Conservation (phyloP, 2,888 invertebrate genomes). For the Sarcophaga variegata region DNA sequence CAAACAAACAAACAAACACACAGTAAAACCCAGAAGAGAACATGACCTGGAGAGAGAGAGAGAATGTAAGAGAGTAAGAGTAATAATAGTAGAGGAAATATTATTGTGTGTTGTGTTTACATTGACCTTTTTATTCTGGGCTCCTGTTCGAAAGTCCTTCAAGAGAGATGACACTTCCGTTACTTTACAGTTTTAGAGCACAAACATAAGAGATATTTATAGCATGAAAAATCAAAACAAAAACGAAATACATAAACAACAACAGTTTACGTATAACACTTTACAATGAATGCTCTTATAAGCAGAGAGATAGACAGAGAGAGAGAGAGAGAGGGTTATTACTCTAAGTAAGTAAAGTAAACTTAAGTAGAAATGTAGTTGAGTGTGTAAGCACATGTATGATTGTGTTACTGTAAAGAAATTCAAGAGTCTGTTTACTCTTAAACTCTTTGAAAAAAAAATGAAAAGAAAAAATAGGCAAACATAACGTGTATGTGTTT, state of each 20-base stretch:
- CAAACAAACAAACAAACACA: background rate
- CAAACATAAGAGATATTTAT: slow-evolving; percentile 58
- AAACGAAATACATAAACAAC: background rate
- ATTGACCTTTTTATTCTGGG: slow-evolving; percentile 58
- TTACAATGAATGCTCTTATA: background rate
- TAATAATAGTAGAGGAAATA: background rate
- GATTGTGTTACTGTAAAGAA: background rate
- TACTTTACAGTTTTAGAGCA: background rate
- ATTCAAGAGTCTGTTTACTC: background rate
- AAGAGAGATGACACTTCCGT: slow-evolving; percentile 72
- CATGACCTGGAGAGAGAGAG: background rate
- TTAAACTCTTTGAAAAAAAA: slow-evolving; percentile 2
- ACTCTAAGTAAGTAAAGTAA: no score
- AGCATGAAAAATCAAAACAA: slow-evolving; percentile 41
- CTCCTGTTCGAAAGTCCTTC: slow-evolving; percentile 72
- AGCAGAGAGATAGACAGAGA: background rate
- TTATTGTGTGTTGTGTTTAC: background rate
- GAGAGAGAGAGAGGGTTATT: no score
- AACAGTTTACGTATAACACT: background rate
- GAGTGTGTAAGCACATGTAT: background rate
- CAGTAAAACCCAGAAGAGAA: background rate
- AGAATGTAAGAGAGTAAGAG: background rate
- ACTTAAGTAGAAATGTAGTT: slow-evolving; percentile 10
- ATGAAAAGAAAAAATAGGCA: background rate
- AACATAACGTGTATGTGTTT: background rate